phyloP scores from a whole-genome alignment of 1,140 invertebrate species.

The Musca domestica region DNA sequence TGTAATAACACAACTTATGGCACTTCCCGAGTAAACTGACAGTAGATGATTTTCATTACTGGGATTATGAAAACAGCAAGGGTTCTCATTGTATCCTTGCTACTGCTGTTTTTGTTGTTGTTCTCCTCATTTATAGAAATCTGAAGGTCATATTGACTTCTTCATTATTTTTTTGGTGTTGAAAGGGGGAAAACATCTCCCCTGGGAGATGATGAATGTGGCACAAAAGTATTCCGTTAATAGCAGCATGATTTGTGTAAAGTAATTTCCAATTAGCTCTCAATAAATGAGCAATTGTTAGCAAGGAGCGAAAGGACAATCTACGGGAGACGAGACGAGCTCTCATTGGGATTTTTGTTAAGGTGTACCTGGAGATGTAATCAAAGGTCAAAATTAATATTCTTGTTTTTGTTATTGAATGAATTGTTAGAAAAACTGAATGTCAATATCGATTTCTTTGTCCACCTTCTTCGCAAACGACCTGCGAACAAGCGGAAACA shows the following conservation, averaged over 20 bases:
- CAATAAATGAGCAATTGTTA: constrained; percentile 53
- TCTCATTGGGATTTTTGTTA: too few relatives aligned
- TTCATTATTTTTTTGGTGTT: constrained; percentile 24
- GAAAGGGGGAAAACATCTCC: constrained; percentile 31
- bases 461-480: background rate
- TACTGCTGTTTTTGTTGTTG: constrained; percentile 24
- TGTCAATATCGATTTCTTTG: background rate
- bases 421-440: background rate
- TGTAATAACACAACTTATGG: constrained; percentile 54
- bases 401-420: too few relatives aligned
- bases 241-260: constrained; percentile 10
- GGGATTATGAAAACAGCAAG: constrained; percentile 9
- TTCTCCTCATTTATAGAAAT: constrained; percentile 36
- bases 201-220: constrained; percentile 30
- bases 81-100: constrained; percentile 20
- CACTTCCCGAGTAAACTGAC: constrained; percentile 52
- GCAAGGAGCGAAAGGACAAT: too few relatives aligned
- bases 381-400: constrained; percentile 17
- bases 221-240: constrained; percentile 23
- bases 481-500: background rate
- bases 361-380: background rate
- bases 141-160: constrained; percentile 16
- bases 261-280: constrained; percentile 51
- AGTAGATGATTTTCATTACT: constrained; percentile 25
- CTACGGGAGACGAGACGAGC: too few relatives aligned